Evolutionary conservation across 1,140 invertebrate species (phyloP).

Genomic region (Melipona quadrifasciata): DNA sequence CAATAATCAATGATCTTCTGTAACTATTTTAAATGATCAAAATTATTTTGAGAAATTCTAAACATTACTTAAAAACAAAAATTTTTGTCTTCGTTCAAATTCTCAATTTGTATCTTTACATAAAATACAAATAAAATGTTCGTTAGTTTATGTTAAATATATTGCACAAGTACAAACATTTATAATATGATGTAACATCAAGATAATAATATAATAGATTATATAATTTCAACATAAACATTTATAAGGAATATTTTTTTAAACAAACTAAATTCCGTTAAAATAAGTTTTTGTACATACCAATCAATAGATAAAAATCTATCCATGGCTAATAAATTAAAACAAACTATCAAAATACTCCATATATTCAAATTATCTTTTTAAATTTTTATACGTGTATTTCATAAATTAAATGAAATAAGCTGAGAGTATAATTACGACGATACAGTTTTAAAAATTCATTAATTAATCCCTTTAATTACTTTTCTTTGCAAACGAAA

Average conservation of each 20-base stretch:
- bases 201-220: neutral
- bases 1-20: neutral
- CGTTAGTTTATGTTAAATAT: too few relatives aligned
- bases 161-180: too few relatives aligned
- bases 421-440: too few relatives aligned
- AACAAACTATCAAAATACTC: neutral
- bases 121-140: too few relatives aligned
- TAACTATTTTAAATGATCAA: neutral
- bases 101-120: too few relatives aligned
- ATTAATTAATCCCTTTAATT: too few relatives aligned
- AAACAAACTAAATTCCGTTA: neutral
- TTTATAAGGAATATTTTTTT: neutral
- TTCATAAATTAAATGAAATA: too few relatives aligned
- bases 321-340: slow-evolving; percentile 53
- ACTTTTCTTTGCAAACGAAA: too few relatives aligned
- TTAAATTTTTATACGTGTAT: neutral
- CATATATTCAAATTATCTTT: neutral
- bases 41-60: neutral
- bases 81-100: neutral
- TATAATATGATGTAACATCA: too few relatives aligned
- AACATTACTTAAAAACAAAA: neutral
- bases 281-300: slow-evolving; percentile 41
- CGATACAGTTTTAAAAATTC: too few relatives aligned
- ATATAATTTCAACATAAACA: neutral
- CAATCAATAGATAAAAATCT: slow-evolving; percentile 64